phyloP scores from a whole-genome alignment of 2,888 invertebrate species.

The Leucoma salicis region DNA sequence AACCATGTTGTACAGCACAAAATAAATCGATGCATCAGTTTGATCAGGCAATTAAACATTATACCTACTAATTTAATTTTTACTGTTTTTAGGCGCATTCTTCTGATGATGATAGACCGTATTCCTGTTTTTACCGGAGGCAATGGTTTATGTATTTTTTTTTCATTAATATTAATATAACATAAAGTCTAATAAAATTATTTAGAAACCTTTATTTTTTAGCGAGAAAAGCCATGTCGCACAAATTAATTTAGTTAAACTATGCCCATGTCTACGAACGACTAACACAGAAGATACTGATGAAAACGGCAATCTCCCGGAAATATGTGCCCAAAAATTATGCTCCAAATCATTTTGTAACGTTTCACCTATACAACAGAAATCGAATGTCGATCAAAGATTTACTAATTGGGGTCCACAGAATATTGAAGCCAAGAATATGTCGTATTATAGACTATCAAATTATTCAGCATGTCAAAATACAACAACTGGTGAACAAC shows the following conservation, averaged over 20 bases:
- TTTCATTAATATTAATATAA: conserved; percentile 3
- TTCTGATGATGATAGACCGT: conserved; percentile 14
- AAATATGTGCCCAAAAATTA: neutral
- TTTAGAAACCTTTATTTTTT: conserved; percentile 11
- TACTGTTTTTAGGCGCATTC: conserved; percentile 19
- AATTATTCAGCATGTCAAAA: neutral
- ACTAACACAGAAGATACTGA: conserved; percentile 1
- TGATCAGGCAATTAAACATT: no score
- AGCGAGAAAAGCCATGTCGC: conserved; percentile 30
- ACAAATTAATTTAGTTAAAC: conserved; percentile 20
- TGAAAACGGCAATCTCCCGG: neutral
- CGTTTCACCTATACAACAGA: neutral
- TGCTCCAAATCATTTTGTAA: neutral
- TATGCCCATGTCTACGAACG: conserved; percentile 7
- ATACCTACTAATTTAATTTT: conserved; percentile 15
- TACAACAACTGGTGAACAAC: neutral
- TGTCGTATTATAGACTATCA: neutral
- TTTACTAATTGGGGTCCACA: neutral
- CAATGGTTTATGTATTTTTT: conserved; percentile 29
- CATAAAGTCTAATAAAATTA: neutral
- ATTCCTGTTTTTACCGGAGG: conserved; percentile 27
- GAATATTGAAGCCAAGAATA: neutral
- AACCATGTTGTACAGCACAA: no score
- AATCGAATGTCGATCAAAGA: neutral
- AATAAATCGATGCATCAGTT: no score